Conservation (phyloP, 1,140 invertebrate genomes). For the Conopomorpha cramerella region DNA sequence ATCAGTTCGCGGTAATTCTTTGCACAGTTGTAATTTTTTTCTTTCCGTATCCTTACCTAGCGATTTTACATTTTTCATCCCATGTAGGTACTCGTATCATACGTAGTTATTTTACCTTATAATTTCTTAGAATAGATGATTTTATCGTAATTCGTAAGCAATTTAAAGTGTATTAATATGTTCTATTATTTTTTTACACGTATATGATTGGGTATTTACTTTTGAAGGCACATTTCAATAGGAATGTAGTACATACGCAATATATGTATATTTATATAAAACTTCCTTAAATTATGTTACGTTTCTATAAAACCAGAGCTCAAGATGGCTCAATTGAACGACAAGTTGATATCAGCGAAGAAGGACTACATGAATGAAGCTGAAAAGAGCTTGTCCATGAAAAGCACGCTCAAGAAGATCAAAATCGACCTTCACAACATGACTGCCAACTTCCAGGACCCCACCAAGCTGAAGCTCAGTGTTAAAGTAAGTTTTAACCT, state of each 20-base stretch:
- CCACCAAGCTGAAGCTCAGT: constrained; percentile 75
- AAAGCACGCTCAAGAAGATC: constrained; percentile 73
- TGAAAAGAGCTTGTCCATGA: constrained; percentile 64
- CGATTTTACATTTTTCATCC: too few species aligned
- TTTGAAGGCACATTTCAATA: too few species aligned
- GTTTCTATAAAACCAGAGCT: constrained; percentile 58
- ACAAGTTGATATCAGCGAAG: constrained; percentile 74
- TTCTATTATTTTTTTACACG: too few species aligned
- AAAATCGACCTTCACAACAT: constrained; percentile 79
- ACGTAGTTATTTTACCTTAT: too few species aligned
- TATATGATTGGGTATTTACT: too few species aligned
- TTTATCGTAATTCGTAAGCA: too few species aligned
- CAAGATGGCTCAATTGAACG: constrained; percentile 72
- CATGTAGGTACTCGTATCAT: too few species aligned
- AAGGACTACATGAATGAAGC: constrained; percentile 72
- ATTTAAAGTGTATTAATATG: too few species aligned
- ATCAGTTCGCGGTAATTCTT: constrained; percentile 54
- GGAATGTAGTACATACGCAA: too few species aligned
- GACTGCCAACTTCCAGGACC: constrained; percentile 76
- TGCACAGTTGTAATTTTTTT: constrained; percentile 55
- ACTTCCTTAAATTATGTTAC: not conserved
- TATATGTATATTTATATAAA: too few species aligned
- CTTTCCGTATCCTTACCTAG: too few species aligned
- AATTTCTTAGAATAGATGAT: too few species aligned
- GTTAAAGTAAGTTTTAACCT: constrained; percentile 66